A percentile compares a stretch with the other conserved stretches of the same genome.
Evolutionary conservation across 2,888 invertebrate genomes (phyloP).

Genomic region (Callyntrura guangdongensis): DNA sequence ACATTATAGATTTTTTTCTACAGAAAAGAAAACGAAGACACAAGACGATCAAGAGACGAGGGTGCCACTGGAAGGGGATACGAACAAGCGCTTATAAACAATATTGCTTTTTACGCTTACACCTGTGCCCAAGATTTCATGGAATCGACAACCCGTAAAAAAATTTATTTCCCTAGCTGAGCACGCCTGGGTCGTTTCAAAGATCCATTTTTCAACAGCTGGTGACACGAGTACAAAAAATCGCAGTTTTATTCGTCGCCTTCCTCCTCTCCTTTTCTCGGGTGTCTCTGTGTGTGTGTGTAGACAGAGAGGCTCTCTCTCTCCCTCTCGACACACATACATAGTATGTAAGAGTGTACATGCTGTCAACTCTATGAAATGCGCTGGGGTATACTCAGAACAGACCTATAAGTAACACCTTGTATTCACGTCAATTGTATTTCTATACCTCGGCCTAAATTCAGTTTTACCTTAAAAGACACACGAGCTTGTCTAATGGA

Average conservation of each 20-base stretch:
- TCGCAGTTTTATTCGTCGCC: constrained; percentile 49
- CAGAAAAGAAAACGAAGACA: not conserved
- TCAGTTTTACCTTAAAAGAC: constrained; percentile 10
- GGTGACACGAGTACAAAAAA: constrained; percentile 82
- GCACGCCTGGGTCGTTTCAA: constrained; percentile 83
- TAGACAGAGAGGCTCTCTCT: no score
- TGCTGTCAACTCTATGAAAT: constrained; percentile 68
- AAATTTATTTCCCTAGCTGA: constrained; percentile 83
- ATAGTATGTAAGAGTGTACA: constrained; percentile 27
- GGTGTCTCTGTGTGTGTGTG: no score
- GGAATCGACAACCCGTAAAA: constrained; percentile 84
- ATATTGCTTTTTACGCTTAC: constrained; percentile 78
- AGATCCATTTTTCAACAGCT: constrained; percentile 83
- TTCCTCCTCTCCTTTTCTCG: constrained; percentile 25
- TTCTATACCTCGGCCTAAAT: not conserved
- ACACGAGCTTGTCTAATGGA: not conserved
- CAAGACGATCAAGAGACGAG: not conserved
- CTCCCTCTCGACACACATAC: not conserved
- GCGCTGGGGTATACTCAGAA: not conserved
- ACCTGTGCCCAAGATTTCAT: constrained; percentile 83
- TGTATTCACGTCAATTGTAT: not conserved
- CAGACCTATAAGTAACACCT: not conserved
- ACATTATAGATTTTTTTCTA: constrained; percentile 39
- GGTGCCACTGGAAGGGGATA: constrained; percentile 6
- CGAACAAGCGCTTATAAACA: constrained; percentile 36